phyloP scores from a whole-genome alignment of 1,140 invertebrate species.

The Diachasmimorpha longicaudata region DNA sequence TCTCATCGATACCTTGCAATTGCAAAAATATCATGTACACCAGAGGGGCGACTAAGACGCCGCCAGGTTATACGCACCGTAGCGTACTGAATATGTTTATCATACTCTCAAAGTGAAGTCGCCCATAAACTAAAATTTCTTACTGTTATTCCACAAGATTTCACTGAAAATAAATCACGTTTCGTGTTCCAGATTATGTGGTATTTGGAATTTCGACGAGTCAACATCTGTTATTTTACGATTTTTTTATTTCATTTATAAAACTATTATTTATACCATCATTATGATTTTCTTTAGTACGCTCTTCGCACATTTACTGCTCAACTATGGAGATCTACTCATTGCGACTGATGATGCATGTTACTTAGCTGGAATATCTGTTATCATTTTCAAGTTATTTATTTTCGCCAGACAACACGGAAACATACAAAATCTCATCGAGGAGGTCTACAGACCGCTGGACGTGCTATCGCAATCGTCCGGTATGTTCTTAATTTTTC shows the following conservation, averaged over 20 bases:
- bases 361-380: constrained; percentile 16
- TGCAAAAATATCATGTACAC: not conserved
- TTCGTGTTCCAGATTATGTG: constrained; percentile 1
- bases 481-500: not conserved
- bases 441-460: not conserved
- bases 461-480: not conserved
- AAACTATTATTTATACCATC: not conserved
- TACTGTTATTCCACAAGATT: not conserved
- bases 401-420: not conserved
- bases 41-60: not conserved
- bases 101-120: not conserved
- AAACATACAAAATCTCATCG: not conserved
- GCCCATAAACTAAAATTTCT: not conserved
- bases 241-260: not conserved
- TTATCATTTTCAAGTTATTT: constrained; percentile 12
- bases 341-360: constrained; percentile 21
- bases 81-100: not conserved
- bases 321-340: not conserved
- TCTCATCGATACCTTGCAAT: not conserved
- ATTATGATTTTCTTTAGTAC: constrained; percentile 15
- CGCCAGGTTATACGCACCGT: not conserved
- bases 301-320: not conserved
- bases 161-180: not conserved
- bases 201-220: constrained; percentile 14
- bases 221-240: not conserved